Base-by-base conservation (phyloP, 2,113 vertebrate genomes). In the Dasyurus viverrinus region DNA sequence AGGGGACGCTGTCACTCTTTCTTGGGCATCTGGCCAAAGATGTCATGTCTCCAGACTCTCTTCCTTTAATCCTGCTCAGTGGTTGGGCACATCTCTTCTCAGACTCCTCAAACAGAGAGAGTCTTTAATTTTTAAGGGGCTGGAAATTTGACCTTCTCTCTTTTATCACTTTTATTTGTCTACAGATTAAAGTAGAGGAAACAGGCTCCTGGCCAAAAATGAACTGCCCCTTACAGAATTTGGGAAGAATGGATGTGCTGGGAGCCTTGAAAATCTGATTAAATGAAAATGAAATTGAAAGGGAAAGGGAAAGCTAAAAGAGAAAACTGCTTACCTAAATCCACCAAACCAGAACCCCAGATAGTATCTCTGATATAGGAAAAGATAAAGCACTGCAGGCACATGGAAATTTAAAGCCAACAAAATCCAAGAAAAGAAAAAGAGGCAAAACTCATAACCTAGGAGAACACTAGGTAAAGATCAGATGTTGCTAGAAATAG, bases 1-100 rank as follows among this genome's bases (percentile, higher is more conserved):
- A 14, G 30, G 2, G 30, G 1, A 8, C 16, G 1, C 68, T 14
- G 22, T 8, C 0, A 2, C 36, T 42, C n/a, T n/a, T 22, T 8
- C 42, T 42, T 19, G 68, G 36, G n/a, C 68, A 42, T 42, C 16
- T 84, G 68, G 68, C 68, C 36, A 84, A 84, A 19, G n/a, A 42
- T 22, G 68, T 8, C 68, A 22, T 36, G 36, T 2, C 68, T 42
- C 36, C 2, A 36, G 68, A 22, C 68, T 84, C 27, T 57, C 36
- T 84, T 84, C 68, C n/a, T 42, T 36, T 84, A 84, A 84, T 42
- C 68, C 68, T 19, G 22, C 36, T 84, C 68, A 2, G 68, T 42
- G 68, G 36, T 42, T 42, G 68, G 36, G 68, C 36, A 42, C 36
- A 22, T 84, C 68, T 42, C 36, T 84, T 22, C 19, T 84, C 36